Percentiles rank a stretch among this genome's conserved stretches.
phyloP scores from a whole-genome alignment of 2,113 vertebrate species.

The Chamaea fasciata region DNA sequence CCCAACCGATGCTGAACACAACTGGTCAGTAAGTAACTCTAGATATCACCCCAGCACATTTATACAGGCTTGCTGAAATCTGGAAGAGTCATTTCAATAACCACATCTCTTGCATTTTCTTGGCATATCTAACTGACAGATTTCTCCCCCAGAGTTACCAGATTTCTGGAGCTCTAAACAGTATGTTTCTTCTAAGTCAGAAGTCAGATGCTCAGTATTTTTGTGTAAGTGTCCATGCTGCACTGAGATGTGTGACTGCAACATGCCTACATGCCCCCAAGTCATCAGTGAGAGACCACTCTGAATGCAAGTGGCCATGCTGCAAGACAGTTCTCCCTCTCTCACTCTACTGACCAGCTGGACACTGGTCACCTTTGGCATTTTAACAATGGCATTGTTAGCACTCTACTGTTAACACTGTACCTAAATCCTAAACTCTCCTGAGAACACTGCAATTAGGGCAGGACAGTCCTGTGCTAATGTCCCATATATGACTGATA shows the following conservation, averaged over 20 bases:
- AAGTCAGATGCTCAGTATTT: neutral
- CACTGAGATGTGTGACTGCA: neutral
- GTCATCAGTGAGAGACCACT: neutral
- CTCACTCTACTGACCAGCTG: neutral
- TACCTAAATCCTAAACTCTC: neutral
- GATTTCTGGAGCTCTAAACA: neutral
- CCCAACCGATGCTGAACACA: neutral
- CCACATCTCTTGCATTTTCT: neutral
- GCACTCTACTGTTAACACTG: too few relatives aligned
- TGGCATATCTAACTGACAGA: neutral
- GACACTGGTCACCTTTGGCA: neutral
- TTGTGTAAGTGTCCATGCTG: rapidly evolving
- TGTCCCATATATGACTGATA: too few relatives aligned
- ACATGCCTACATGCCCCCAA: rapidly evolving
- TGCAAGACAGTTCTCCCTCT: rapidly evolving
- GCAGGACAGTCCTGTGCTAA: neutral
- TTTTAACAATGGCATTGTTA: neutral
- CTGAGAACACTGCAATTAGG: neutral
- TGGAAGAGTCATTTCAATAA: neutral
- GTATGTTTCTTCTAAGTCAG: neutral
- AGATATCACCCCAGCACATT: neutral
- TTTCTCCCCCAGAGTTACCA: neutral
- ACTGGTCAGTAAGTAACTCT: neutral
- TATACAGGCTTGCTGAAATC: neutral
- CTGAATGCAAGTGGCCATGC: rapidly evolving